A percentile compares a stretch with the other conserved stretches of the same genome.
These are phyloP conservation scores for Atlantisia rogersi DNA, from an alignment of 2,113 vertebrate genomes.

Conservation along the genomic window DNA sequence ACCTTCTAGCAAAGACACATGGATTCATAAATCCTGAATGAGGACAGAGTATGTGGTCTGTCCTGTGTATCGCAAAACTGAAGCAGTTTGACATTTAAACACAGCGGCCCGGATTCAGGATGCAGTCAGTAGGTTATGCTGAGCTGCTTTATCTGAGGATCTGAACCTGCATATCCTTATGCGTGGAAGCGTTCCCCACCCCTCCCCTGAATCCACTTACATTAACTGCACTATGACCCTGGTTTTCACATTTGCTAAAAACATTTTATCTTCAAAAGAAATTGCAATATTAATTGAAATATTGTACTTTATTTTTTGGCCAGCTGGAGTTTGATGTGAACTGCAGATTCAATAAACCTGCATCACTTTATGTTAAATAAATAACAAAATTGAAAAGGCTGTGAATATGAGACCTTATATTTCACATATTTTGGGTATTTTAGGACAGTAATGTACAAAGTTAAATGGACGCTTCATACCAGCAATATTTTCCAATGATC, in stretches of 20 bases:
- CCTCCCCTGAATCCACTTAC: not conserved
- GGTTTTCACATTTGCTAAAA: not conserved
- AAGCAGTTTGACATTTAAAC: not conserved
- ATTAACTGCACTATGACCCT: not conserved
- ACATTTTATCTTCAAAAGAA: not conserved
- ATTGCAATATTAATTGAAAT: not conserved
- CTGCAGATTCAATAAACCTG: not conserved
- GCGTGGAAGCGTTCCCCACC: not conserved
- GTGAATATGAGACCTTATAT: not conserved
- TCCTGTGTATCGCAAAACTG: not conserved
- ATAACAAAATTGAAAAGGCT: not conserved
- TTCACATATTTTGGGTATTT: not conserved
- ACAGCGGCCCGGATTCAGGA: not conserved
- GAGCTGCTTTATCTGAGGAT: not conserved
- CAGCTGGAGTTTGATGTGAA: not conserved
- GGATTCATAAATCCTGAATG: not conserved
- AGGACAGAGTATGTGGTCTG: not conserved
- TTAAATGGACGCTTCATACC: not conserved
- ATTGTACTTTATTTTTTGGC: not conserved
- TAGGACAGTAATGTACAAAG: not conserved
- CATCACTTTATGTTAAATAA: not conserved
- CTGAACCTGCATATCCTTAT: accelerated
- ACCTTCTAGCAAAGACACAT: not conserved
- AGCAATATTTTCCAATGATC: slow-evolving; percentile 23
- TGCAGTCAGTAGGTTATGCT: not conserved